Base-by-base conservation (phyloP, 2,797 vertebrate species). In the Tiaroga cobitis region DNA sequence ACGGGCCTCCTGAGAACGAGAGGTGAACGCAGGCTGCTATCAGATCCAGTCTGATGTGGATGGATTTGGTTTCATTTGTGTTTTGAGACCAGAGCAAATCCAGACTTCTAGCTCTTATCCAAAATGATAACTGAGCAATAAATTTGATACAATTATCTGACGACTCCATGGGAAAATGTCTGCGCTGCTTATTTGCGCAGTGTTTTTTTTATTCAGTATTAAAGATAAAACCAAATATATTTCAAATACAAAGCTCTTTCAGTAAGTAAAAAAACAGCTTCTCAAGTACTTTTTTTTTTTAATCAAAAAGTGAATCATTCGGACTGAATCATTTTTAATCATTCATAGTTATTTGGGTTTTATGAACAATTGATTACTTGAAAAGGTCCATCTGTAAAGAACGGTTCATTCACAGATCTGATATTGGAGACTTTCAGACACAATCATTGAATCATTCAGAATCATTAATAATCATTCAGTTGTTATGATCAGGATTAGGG, bases 41-140 rank as follows among this genome's bases (percentile, higher is more conserved):
- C 68, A 78, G 63, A 61, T 69, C 78, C 43, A 78, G 73, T n/a
- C 76, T 74, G 82, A 86, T 68, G 63, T 59, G 68, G 72, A 65
- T 86, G 77, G 11, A 83, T 86, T 68, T 83, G 70, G 59, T 72
- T 84, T 49, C 34, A 61, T 82, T 83, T 51, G 67, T 85, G 84
- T 87, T 69, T 86, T 73, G 63, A 80, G 83, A 85, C 83, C 72
- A 84, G 73, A 84, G 56, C 46, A 75, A 82, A 67, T 75, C 80
- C 65, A 78, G 69, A 39, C 39, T 72, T 80, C 68, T 41, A 70
- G 68, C 41, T 77, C n/a, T 26, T 29, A 24, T 84, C n/a, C 6
- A 54, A 65, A 78, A 65, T 49, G 39, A 83, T 83, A 67, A 41
- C 41, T 9, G 26, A 80, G 26, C 41, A 80, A 80, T 67, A 49